Percentiles rank a stretch among this genome's conserved stretches.
phyloP scores from a whole-genome alignment of 2,797 vertebrate species.

The Lagorchestes hirsutus region DNA sequence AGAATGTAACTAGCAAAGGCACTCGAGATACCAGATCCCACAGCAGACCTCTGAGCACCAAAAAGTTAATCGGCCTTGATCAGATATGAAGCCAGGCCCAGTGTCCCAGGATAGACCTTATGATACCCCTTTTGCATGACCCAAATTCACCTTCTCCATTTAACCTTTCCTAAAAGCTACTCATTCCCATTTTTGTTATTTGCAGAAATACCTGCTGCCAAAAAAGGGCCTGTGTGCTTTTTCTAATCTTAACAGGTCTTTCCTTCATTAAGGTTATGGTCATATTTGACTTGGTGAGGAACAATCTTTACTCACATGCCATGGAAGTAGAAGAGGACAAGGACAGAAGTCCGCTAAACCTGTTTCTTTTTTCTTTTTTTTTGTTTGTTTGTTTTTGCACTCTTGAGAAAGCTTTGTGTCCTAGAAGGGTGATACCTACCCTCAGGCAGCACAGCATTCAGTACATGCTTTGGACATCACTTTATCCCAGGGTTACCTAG shows the following conservation, averaged over 20 bases:
- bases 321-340: background rate
- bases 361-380: background rate
- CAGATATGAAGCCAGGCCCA: background rate
- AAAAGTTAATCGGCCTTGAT: background rate
- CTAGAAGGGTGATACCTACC: background rate
- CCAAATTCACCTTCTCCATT: background rate
- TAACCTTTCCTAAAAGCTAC: background rate
- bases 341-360: background rate
- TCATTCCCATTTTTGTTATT: background rate
- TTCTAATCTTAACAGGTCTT: background rate
- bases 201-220: slow-evolving; percentile 26
- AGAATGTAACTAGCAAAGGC: background rate
- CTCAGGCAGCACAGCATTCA: background rate
- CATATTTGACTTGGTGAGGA: background rate
- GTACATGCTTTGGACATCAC: background rate
- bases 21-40: background rate
- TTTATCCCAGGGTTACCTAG: background rate
- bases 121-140: background rate
- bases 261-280: background rate
- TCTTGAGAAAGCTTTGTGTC: background rate
- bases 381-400: background rate
- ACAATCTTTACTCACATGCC: background rate
- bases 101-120: background rate
- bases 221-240: background rate
- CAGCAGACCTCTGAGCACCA: background rate